phyloP scores from a whole-genome alignment of 2,113 vertebrate species.

The Cyanoramphus novaezelandiae region DNA sequence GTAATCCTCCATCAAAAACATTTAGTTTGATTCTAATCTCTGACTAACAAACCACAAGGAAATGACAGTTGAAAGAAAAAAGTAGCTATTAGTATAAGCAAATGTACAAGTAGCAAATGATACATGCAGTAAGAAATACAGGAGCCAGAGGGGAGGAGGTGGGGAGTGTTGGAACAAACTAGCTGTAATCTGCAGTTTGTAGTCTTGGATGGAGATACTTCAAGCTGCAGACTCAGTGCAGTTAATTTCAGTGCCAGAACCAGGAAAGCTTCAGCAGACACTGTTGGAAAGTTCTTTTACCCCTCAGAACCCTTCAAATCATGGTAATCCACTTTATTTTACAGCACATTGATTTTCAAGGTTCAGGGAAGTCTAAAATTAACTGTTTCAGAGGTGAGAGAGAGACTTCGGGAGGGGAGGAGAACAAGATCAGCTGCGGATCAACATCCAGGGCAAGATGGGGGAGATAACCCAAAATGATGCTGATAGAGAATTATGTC shows the following conservation, averaged over 20 bases:
- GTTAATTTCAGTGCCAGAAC: not conserved
- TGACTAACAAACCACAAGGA: not conserved
- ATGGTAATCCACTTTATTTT: not conserved
- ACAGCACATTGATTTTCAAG: not conserved
- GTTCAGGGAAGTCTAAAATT: not conserved
- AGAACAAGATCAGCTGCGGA: not conserved
- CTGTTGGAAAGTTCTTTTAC: not conserved
- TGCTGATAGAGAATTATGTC: not conserved
- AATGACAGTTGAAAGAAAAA: not conserved
- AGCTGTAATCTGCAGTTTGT: constrained; percentile 2
- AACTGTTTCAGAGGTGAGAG: not conserved
- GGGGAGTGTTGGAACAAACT: not conserved
- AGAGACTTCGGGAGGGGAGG: not conserved
- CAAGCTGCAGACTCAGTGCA: not conserved
- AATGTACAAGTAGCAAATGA: not conserved
- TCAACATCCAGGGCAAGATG: not conserved
- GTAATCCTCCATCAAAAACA: not conserved
- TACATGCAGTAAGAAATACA: not conserved
- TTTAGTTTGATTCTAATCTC: not conserved
- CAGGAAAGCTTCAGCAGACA: not conserved
- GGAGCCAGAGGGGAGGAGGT: fast-evolving
- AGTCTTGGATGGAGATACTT: not conserved
- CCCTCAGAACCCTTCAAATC: not conserved
- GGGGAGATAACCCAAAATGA: not conserved
- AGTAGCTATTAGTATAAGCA: not conserved